Percentiles rank a stretch among this genome's conserved stretches.
Evolutionary conservation across 2,888 invertebrate species (phyloP).

Genomic region (Graphium colonna): DNA sequence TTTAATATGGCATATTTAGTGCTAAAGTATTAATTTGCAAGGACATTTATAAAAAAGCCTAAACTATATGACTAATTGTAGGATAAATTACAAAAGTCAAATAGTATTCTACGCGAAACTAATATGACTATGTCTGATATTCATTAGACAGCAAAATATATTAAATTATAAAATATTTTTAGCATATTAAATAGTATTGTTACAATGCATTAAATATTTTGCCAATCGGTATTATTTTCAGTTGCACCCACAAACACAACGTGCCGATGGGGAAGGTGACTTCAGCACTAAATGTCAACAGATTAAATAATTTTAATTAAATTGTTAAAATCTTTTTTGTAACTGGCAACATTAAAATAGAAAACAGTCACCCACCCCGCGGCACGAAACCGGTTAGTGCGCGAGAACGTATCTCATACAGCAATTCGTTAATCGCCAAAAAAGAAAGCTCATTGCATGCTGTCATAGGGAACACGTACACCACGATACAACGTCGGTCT

Average conservation of each 20-base stretch:
- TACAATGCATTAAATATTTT: neutral
- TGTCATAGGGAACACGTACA: neutral
- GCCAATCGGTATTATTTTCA: neutral
- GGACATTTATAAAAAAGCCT: no score
- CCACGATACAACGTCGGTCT: neutral
- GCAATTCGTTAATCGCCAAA: constrained; percentile 13
- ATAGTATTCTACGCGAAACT: neutral
- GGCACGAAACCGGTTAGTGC: constrained; percentile 4
- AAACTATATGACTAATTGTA: no score
- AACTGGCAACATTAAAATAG: neutral
- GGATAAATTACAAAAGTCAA: neutral
- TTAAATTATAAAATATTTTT: neutral
- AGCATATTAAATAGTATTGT: neutral
- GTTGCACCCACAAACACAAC: neutral
- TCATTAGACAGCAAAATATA: neutral
- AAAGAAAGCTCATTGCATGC: constrained; percentile 16
- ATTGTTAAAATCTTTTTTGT: no score
- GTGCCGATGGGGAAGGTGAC: neutral
- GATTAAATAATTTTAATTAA: neutral
- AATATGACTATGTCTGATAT: no score
- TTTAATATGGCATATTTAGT: no score
- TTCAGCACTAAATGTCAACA: neutral
- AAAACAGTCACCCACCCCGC: constrained; percentile 1
- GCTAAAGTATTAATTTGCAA: no score
- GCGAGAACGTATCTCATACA: constrained; percentile 5